A percentile compares a stretch with the other conserved stretches of the same genome.
Evolutionary conservation across 1,140 invertebrate species (phyloP).

Genomic region (Drosophila nasuta): DNA sequence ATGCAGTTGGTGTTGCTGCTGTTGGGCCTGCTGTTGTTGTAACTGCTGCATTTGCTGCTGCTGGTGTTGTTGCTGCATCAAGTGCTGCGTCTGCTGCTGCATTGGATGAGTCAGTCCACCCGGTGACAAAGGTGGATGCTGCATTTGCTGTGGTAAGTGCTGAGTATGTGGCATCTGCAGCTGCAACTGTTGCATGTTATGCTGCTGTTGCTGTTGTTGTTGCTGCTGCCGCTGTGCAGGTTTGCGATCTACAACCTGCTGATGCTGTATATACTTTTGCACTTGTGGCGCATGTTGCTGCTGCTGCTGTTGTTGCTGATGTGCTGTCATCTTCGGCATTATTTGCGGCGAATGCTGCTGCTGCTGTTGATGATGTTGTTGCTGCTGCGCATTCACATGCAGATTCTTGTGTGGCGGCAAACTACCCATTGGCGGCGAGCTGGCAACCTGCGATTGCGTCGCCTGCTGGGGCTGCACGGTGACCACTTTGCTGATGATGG

Average conservation of each 20-base stretch:
- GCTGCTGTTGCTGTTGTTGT: slow-evolving; percentile 37
- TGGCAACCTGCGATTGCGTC: slow-evolving; percentile 66
- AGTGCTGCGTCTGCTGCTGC: slow-evolving; percentile 32
- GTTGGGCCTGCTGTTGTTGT: slow-evolving; percentile 37
- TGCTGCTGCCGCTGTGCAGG: slow-evolving; percentile 50
- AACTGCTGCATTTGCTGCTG: slow-evolving; percentile 27
- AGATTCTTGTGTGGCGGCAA: slow-evolving; percentile 65
- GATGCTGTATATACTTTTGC: slow-evolving; percentile 60
- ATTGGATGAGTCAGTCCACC: slow-evolving; percentile 43
- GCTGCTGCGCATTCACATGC: slow-evolving; percentile 61
- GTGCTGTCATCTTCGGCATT: slow-evolving; percentile 61
- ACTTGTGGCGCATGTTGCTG: slow-evolving; percentile 54
- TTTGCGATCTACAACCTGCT: slow-evolving; percentile 62
- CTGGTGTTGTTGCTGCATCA: slow-evolving; percentile 47
- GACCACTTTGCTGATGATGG: slow-evolving; percentile 81
- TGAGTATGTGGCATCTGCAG: slow-evolving; percentile 30
- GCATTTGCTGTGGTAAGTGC: slow-evolving; percentile 42
- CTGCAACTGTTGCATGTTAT: slow-evolving; percentile 51
- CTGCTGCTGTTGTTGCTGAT: slow-evolving; percentile 60
- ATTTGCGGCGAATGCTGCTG: slow-evolving; percentile 69
- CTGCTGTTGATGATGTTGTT: slow-evolving; percentile 54
- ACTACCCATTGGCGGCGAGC: slow-evolving; percentile 64
- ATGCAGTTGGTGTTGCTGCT: slow-evolving; percentile 44
- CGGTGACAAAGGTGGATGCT: slow-evolving; percentile 30
- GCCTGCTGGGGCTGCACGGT: slow-evolving; percentile 79